Evolutionary conservation across 2,888 invertebrate genomes (phyloP), one percentile per base, ranked within the genome.

Genomic region (Drosophila kambysellisi): DNA sequence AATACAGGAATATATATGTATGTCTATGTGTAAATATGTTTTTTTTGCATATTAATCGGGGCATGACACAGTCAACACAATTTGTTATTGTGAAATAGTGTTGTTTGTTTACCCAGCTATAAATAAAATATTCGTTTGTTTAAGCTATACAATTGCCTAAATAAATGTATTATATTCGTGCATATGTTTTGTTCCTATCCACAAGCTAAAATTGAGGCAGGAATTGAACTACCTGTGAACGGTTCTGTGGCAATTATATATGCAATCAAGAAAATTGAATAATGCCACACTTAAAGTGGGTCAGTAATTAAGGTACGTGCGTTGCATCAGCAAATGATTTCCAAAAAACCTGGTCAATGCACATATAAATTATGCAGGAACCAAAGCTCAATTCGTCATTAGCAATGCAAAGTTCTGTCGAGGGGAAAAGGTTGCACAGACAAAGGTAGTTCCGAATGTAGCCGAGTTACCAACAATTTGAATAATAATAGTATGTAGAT

Each of bases 331-430:
- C n/a, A 65, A 46, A 53, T 29, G 20, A 9, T 46, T 32, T 50
- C 54, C 65, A 46, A 54, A 50, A 50, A 63, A 63, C 54, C 33
- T 58, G 53, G 57, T 57, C 76, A 70, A 73, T 70, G 60, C 43
- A 5, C 64, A 65, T 51, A 82, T 86, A 78, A 83, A 80, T 76
- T 74, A 85, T 83, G 70, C 79, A 85, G 67, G 46, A 82, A 67
- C 37, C 57, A 35, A 33, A 29, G n/a, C 15, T 20, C 20, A 60
- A 33, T 25, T 15, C n/a, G 41, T 7, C 3, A 17, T 53, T 37
- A 37, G 11, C 37, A 54, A 59, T 37, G 48, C 17, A 50, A 37
- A 50, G 46, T 33, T 20, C 5, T 25, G 3, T 8, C 9, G 2
- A 7, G 1, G 32, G n/a, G 12, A n/a, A 32, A n/a, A 1, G 9